These are phyloP conservation scores for Neolamprologus modestus DNA, from an alignment of 2,113 vertebrate genomes.

Conservation along the genomic window DNA sequence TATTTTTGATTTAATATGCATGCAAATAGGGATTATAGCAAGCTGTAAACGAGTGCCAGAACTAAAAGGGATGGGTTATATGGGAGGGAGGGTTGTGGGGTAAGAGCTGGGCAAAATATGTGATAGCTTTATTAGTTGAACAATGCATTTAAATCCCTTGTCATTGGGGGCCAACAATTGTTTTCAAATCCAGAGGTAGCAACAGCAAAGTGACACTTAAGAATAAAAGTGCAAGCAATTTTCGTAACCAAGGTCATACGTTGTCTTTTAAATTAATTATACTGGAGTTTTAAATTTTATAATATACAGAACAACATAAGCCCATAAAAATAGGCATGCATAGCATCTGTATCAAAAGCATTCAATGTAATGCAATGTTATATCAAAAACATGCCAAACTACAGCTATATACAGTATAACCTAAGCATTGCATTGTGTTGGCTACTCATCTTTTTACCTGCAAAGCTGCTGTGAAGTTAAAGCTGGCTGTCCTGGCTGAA, in stretches of 20 bases:
- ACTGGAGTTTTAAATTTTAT: background rate
- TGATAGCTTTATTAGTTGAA: background rate
- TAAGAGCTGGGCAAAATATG: background rate
- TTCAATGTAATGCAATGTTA: background rate
- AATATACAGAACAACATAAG: background rate
- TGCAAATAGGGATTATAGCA: background rate
- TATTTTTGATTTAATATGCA: constrained; percentile 15
- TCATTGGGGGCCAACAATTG: background rate
- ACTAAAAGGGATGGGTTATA: background rate
- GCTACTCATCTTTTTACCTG: background rate
- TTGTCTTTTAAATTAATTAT: background rate
- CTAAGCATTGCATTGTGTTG: background rate
- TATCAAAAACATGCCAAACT: background rate
- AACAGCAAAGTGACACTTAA: background rate
- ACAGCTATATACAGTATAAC: background rate
- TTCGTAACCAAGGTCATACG: background rate
- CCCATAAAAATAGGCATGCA: background rate
- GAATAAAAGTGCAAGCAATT: background rate
- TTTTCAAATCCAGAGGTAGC: background rate
- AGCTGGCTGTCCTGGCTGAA: background rate
- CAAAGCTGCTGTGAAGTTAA: background rate
- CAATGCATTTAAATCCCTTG: background rate
- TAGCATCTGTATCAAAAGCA: background rate
- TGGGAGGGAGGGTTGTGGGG: background rate
- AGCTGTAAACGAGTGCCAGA: background rate